Base-by-base conservation (phyloP, 2,113 vertebrate genomes). In the Malaclemys terrapin region DNA sequence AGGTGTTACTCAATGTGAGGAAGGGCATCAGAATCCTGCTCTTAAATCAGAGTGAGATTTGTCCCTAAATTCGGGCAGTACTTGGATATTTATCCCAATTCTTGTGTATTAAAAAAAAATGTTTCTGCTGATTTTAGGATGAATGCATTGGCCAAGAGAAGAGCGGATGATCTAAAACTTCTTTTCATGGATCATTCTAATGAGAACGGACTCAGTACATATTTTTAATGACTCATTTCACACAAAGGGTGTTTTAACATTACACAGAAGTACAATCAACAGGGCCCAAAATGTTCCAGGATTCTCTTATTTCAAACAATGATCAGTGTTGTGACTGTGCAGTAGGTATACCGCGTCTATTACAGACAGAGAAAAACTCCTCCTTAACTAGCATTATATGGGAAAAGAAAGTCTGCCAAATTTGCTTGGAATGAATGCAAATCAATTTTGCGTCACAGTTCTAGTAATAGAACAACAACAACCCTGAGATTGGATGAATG, bases 361-460 rank as follows among this genome's bases (percentile, higher is more conserved):
- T 96, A 57, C 42, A 96, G 72, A 0, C 1, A 85, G 54, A 59
- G 22, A 85, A 83, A 83, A 25, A 95, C 1, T 24, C 42, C n/a
- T 93, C 91, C 93, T 83, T 93, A 86, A 88, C 62, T n/a, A 91
- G 42, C 75, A 85, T 29, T 52, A 92, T 94, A 78, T 24, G 95
- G 84, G 80, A 96, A 96, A 88, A 88, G 42, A 90, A 93, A 65
- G 89, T 59, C 53, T 96, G 89, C 84, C 87, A 95, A 92, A 84
- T 89, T 78, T 94, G 89, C 88, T 93, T 93, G 72, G 92, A 94
- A 82, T 56, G 85, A 79, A 94, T 45, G 42, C 93, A 88, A 97
- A 98, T 84, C 82, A 54, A 94, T 94, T 95, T 95, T 93, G 89
- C 95, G 42, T 82, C n/a, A 27, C 69, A 38, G 29, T 53, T 92